Conservation (phyloP, 1,140 invertebrate genomes). For the Nymphalis io region DNA sequence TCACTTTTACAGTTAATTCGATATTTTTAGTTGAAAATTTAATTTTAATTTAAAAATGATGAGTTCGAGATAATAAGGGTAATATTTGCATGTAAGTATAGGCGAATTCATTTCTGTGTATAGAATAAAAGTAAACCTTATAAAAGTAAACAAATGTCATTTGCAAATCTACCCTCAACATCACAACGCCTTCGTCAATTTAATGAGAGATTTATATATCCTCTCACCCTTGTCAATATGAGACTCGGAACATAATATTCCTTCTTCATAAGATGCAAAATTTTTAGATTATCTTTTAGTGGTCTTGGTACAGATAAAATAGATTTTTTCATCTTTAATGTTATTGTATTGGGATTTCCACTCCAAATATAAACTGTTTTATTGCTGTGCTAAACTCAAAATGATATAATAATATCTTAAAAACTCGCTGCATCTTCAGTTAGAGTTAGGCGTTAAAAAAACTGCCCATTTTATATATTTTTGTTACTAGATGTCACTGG, state of each 20-base stretch:
- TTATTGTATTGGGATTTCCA: background rate
- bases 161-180: background rate
- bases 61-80: no score
- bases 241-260: background rate
- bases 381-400: no score
- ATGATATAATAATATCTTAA: no score
- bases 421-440: no score
- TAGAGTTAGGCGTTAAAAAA: no score
- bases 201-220: background rate
- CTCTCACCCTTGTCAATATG: constrained; percentile 5
- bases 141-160: background rate
- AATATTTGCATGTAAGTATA: background rate
- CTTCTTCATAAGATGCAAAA: background rate
- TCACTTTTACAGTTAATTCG: no score
- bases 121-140: background rate
- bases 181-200: background rate
- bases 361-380: background rate
- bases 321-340: background rate
- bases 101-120: background rate
- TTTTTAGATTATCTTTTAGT: constrained; percentile 6
- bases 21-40: no score
- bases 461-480: no score
- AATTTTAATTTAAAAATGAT: no score
- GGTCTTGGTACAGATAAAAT: background rate
- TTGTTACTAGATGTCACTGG: no score